phyloP scores from a whole-genome alignment of 1,140 invertebrate species.

The Leptopilina boulardi region DNA sequence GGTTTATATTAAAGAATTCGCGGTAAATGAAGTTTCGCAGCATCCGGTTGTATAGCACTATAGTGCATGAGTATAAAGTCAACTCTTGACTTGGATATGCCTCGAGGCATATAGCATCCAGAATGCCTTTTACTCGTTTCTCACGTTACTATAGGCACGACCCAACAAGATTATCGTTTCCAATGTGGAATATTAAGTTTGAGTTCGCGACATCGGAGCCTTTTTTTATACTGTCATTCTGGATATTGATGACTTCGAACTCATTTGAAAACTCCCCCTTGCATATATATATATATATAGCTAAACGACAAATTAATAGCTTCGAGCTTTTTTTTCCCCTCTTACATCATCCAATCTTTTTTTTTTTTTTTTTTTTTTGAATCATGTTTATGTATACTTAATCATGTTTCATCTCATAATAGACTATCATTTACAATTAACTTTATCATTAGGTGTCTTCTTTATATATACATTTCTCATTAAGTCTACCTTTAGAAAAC shows the following conservation, averaged over 20 bases:
- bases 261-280: neutral
- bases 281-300: too few species aligned
- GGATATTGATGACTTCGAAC: slow-evolving; percentile 10
- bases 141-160: slow-evolving; percentile 3
- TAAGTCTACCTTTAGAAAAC: too few species aligned
- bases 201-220: neutral
- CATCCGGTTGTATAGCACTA: slow-evolving; percentile 11
- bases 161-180: slow-evolving; percentile 12
- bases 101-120: neutral
- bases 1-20: neutral
- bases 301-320: neutral
- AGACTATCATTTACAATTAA: too few species aligned
- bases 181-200: neutral
- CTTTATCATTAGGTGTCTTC: too few species aligned
- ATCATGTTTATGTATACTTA: too few species aligned
- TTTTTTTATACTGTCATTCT: neutral
- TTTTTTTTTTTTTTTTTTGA: too few species aligned
- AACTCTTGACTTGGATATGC: slow-evolving; percentile 20
- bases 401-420: too few species aligned
- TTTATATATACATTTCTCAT: too few species aligned
- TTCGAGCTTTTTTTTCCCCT: too few species aligned
- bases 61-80: slow-evolving; percentile 14
- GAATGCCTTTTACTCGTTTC: neutral
- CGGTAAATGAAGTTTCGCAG: slow-evolving; percentile 4
- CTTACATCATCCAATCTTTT: too few species aligned